These are phyloP conservation scores for Dinomys branickii DNA, from an alignment of 2,113 vertebrate genomes.

Conservation along the genomic window DNA sequence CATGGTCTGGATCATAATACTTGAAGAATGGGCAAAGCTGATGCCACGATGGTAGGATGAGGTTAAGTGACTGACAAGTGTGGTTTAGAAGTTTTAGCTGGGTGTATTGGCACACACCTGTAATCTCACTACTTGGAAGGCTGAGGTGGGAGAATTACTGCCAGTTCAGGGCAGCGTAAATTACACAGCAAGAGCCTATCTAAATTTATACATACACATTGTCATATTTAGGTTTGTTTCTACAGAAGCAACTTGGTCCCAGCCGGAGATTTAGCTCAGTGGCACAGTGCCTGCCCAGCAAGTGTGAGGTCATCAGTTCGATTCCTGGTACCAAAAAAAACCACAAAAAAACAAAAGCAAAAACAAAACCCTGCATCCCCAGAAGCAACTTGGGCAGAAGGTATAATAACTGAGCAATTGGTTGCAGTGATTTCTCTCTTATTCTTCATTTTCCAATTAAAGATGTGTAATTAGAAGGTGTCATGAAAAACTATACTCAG, in stretches of 20 bases:
- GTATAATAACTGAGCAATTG: not conserved
- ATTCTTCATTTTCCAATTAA: not conserved
- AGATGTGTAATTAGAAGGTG: not conserved
- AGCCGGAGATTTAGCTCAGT: too few species aligned
- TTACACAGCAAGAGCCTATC: not conserved
- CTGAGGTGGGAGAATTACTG: not conserved
- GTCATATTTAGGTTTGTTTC: not conserved
- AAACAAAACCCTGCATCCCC: too few species aligned
- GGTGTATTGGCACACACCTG: not conserved
- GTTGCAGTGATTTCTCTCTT: not conserved
- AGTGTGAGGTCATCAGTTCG: too few species aligned
- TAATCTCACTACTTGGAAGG: not conserved
- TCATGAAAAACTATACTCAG: not conserved
- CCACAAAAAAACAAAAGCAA: too few species aligned
- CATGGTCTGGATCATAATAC: not conserved
- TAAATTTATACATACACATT: not conserved
- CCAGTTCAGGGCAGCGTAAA: not conserved
- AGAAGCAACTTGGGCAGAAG: too few species aligned
- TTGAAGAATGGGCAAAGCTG: not conserved
- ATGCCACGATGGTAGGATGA: not conserved
- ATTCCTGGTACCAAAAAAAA: too few species aligned
- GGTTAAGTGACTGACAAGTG: not conserved
- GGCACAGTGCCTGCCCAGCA: too few species aligned
- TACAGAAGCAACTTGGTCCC: not conserved
- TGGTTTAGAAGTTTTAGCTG: not conserved